Conservation (phyloP, 2,797 vertebrate species). For the Anomalospiza imberbis region DNA sequence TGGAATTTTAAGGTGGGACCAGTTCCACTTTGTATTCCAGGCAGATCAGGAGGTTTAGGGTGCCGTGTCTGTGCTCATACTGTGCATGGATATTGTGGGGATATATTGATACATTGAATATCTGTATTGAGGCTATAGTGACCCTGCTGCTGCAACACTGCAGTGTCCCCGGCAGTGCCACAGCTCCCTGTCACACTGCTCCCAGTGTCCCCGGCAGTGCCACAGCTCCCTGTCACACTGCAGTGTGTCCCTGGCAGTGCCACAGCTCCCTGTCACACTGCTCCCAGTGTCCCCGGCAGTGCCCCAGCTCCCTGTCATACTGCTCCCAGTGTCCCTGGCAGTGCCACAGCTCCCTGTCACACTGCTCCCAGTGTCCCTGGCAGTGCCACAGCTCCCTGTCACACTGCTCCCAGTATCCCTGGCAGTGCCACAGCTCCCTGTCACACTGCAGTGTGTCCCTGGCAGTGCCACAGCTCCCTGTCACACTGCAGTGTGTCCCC, state of each 20-base stretch:
- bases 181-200: background rate
- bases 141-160: background rate
- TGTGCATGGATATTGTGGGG: background rate
- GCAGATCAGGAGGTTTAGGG: background rate
- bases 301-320: background rate
- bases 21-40: background rate
- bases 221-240: background rate
- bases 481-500: background rate
- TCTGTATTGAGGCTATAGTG: background rate
- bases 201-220: background rate
- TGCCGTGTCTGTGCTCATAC: rapidly evolving
- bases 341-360: background rate
- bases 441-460: background rate
- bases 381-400: background rate
- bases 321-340: background rate
- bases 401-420: background rate
- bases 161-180: background rate
- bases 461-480: background rate
- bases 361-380: background rate
- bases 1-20: background rate
- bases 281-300: background rate
- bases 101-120: background rate
- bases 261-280: background rate
- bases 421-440: background rate
- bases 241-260: background rate